A percentile compares a stretch with the other conserved stretches of the same genome.
These are phyloP conservation scores for Aldrovandia affinis DNA, from an alignment of 2,797 vertebrate genomes.

Conservation along the genomic window DNA sequence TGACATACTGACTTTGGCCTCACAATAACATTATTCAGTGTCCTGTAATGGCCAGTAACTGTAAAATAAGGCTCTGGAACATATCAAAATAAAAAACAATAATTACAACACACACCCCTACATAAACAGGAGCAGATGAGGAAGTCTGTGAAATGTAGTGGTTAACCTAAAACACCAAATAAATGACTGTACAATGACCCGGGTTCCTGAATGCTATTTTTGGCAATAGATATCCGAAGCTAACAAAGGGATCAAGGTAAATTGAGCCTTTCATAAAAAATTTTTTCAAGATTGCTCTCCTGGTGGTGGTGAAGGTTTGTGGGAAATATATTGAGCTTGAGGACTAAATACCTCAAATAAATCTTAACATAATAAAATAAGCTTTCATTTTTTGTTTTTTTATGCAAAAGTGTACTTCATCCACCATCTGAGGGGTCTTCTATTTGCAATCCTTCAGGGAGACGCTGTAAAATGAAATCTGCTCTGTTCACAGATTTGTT, in stretches of 20 bases:
- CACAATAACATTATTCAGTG: too few species aligned
- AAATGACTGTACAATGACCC: background rate
- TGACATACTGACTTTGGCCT: too few species aligned
- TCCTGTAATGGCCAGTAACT: background rate
- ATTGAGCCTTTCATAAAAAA: background rate
- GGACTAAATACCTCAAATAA: too few species aligned
- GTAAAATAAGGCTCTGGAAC: background rate
- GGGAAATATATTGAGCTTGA: too few species aligned
- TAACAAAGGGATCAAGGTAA: background rate
- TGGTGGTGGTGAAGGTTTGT: background rate
- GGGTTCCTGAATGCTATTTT: background rate
- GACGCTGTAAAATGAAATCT: background rate
- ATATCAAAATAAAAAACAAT: background rate
- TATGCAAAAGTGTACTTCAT: background rate
- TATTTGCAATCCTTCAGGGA: background rate
- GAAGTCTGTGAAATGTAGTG: background rate
- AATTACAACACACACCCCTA: background rate
- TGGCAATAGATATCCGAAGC: background rate
- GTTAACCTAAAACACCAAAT: background rate
- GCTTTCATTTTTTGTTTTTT: background rate
- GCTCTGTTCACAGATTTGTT: background rate
- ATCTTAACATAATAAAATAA: too few species aligned
- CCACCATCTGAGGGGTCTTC: background rate
- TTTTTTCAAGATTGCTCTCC: background rate
- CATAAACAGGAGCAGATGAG: background rate